Evolutionary conservation across 1,140 invertebrate genomes (phyloP), one percentile per base, ranked within the genome.

Genomic region (Eulimnadia texana): DNA sequence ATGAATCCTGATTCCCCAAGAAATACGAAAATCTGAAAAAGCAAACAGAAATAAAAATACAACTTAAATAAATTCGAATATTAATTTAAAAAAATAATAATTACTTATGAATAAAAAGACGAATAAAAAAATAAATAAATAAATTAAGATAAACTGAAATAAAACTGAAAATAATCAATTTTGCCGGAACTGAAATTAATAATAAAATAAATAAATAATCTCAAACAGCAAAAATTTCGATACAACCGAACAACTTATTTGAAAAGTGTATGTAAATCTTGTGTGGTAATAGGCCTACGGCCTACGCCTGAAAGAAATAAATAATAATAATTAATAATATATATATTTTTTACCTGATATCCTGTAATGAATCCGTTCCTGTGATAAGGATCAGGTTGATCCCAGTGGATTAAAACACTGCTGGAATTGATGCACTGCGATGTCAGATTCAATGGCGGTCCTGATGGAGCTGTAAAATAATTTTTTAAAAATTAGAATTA

Each of bases 301-400:
- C n/a, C n/a, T n/a, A n/a, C n/a, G n/a, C n/a, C n/a, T n/a, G n/a
- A n/a, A n/a, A n/a, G n/a, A n/a, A n/a, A n/a, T n/a, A n/a, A n/a
- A n/a, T n/a, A n/a, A n/a, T n/a, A n/a, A n/a, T n/a, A n/a, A n/a
- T n/a, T n/a, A n/a, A n/a, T n/a, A n/a, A n/a, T n/a, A n/a, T n/a
- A n/a, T n/a, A n/a, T n/a, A n/a, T n/a, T n/a, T n/a, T 25, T 72
- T 66, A 90, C 86, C 76, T 87, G 85, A 68, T 91, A 93, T 54
- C 88, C 89, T 62, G 82, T 76, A 3, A 93, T 74, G 67, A 85
- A 77, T 52, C 90, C 90, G 74, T 92, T 92, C 66, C 86, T 82
- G 62, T 88, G 82, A 61, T 81, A 79, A 24, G 81, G 79, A 0
- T 84, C 81, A 1, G 90, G 90, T 0, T 88, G 81, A 16, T 82